A percentile compares a stretch with the other conserved stretches of the same genome.
These are phyloP conservation scores for Diceros bicornis DNA, from an alignment of 2,797 vertebrate genomes.

Conservation along the genomic window DNA sequence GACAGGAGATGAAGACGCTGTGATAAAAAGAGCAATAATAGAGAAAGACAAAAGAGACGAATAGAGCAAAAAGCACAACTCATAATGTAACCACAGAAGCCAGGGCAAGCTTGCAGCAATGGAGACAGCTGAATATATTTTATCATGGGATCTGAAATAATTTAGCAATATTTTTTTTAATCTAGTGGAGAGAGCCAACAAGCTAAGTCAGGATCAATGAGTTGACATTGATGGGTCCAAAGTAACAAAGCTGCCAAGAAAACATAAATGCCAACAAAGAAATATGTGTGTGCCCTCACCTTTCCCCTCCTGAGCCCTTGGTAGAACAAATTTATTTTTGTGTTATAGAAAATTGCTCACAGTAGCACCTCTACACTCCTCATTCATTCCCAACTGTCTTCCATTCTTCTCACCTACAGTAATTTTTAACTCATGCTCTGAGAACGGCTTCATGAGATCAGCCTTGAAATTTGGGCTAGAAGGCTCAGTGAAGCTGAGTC, in stretches of 20 bases:
- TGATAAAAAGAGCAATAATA: constrained; percentile 41
- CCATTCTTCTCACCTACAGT: constrained; percentile 47
- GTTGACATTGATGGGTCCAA: constrained; percentile 63
- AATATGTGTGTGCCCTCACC: constrained; percentile 59
- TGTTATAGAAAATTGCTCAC: constrained; percentile 64
- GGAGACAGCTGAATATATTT: constrained; percentile 31
- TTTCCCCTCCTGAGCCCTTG: constrained; percentile 44
- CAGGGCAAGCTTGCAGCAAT: not conserved
- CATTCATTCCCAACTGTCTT: constrained; percentile 44
- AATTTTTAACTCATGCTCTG: constrained; percentile 35
- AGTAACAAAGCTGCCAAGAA: constrained; percentile 74
- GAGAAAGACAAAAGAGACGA: constrained; percentile 52
- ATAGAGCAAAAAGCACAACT: constrained; percentile 28
- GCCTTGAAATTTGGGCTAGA: constrained; percentile 11
- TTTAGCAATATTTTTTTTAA: constrained; percentile 41
- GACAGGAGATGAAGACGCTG: not conserved
- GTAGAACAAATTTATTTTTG: constrained; percentile 71
- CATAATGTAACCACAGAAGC: not conserved
- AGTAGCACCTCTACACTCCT: not conserved
- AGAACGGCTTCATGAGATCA: not conserved
- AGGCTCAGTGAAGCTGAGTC: not conserved
- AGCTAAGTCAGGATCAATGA: constrained; percentile 70
- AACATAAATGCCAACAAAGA: constrained; percentile 69
- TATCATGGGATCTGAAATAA: constrained; percentile 10
- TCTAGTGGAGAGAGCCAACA: constrained; percentile 40